phyloP scores from a whole-genome alignment of 2,888 invertebrate genomes.

The Deilephila elpenor region DNA sequence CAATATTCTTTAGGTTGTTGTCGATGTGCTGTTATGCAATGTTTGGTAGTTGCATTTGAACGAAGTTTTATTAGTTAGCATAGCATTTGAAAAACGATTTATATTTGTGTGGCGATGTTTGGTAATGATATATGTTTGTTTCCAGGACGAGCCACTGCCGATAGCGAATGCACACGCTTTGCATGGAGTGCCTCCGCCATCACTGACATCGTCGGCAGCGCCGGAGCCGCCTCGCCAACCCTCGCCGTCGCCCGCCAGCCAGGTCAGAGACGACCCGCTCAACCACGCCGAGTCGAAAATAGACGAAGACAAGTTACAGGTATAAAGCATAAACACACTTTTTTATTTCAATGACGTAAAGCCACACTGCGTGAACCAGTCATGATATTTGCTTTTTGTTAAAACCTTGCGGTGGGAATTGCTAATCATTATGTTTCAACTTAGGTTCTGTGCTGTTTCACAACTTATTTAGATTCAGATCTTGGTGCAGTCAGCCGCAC shows the following conservation, averaged over 20 bases:
- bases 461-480: conserved; percentile 31
- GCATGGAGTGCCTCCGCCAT: conserved; percentile 64
- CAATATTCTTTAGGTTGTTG: too few relatives aligned
- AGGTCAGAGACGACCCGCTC: conserved; percentile 71
- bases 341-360: conserved; percentile 17
- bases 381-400: conserved; percentile 17
- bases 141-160: conserved; percentile 76
- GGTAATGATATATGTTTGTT: conserved; percentile 32
- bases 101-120: background rate
- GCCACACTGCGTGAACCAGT: background rate
- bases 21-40: too few relatives aligned
- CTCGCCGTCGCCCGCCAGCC: conserved; percentile 48
- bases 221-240: conserved; percentile 47
- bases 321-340: conserved; percentile 42
- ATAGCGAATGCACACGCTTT: conserved; percentile 77
- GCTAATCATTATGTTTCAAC: conserved; percentile 19
- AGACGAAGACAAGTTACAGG: conserved; percentile 80
- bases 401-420: background rate
- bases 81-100: background rate
- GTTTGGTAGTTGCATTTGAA: too few relatives aligned
- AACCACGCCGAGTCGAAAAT: conserved; percentile 77
- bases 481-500: background rate
- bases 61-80: too few relatives aligned
- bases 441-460: conserved; percentile 35
- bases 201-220: conserved; percentile 42